Evolutionary conservation across 1,140 invertebrate genomes (phyloP).

Genomic region (Littorina saxatilis): DNA sequence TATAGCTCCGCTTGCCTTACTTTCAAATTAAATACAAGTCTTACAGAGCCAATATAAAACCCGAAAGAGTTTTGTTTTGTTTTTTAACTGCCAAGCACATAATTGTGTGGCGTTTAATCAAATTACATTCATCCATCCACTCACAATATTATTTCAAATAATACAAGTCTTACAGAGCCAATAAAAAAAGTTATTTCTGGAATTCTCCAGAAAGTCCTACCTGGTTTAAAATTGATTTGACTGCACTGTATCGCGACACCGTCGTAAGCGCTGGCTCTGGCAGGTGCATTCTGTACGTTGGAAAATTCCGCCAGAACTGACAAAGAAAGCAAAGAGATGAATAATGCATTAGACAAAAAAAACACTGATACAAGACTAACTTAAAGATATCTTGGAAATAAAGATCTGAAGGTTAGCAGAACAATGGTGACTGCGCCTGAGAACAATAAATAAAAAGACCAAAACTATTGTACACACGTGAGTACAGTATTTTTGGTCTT

Average conservation of each 20-base stretch:
- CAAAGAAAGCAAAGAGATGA: not conserved
- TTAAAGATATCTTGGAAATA: not conserved
- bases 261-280: slow-evolving; percentile 51
- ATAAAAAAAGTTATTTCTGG: not conserved
- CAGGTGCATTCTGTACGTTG: slow-evolving; percentile 55
- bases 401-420: not conserved
- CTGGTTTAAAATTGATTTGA: slow-evolving; percentile 51
- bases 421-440: not conserved
- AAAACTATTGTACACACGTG: no score
- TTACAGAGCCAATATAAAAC: no score
- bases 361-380: no score
- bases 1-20: no score
- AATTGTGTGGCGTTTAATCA: no score
- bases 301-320: slow-evolving; percentile 57
- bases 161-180: no score
- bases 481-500: no score
- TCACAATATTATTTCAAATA: no score
- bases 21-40: no score
- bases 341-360: not conserved
- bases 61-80: not conserved
- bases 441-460: not conserved
- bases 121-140: no score
- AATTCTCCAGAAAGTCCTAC: slow-evolving; percentile 34
- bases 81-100: no score
- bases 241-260: slow-evolving; percentile 53